A percentile compares a stretch with the other conserved stretches of the same genome.
These are phyloP conservation scores for Eupithecia subfuscata DNA, from an alignment of 2,888 invertebrate species.

Conservation along the genomic window DNA sequence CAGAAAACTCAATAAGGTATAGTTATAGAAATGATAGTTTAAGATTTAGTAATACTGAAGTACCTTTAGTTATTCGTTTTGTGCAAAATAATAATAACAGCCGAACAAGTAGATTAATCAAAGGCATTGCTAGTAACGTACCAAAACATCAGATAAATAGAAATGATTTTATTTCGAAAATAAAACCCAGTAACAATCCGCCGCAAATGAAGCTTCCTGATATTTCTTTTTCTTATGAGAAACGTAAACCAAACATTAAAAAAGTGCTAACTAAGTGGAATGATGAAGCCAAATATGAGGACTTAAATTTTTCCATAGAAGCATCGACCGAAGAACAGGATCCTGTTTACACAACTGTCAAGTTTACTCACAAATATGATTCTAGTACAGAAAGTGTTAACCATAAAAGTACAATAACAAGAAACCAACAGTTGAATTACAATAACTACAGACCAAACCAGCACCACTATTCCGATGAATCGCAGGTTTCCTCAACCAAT, in stretches of 20 bases:
- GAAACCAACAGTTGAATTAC: constrained; percentile 43
- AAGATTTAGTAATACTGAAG: constrained; percentile 46
- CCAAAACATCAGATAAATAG: constrained; percentile 46
- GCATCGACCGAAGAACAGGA: constrained; percentile 53
- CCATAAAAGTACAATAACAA: constrained; percentile 47
- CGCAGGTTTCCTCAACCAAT: constrained; percentile 63
- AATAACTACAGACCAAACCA: constrained; percentile 47
- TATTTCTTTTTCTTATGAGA: constrained; percentile 38
- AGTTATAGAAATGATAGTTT: constrained; percentile 58
- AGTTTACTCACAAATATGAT: constrained; percentile 39
- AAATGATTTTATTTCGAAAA: constrained; percentile 26
- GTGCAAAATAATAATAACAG: constrained; percentile 44
- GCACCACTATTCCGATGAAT: constrained; percentile 60
- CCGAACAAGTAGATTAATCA: constrained; percentile 48
- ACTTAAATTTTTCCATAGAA: constrained; percentile 74
- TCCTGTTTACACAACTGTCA: constrained; percentile 41
- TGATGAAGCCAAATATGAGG: constrained; percentile 75
- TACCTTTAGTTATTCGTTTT: constrained; percentile 56
- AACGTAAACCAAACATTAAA: constrained; percentile 66
- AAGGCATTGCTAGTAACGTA: constrained; percentile 38
- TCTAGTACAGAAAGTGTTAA: constrained; percentile 44
- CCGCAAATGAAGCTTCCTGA: constrained; percentile 33
- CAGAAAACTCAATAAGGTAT: constrained; percentile 74
- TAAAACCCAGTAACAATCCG: constrained; percentile 30
- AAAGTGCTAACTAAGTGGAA: constrained; percentile 83